Base-by-base conservation (phyloP, 2,797 vertebrate species). In the Muscicapa comitata region DNA sequence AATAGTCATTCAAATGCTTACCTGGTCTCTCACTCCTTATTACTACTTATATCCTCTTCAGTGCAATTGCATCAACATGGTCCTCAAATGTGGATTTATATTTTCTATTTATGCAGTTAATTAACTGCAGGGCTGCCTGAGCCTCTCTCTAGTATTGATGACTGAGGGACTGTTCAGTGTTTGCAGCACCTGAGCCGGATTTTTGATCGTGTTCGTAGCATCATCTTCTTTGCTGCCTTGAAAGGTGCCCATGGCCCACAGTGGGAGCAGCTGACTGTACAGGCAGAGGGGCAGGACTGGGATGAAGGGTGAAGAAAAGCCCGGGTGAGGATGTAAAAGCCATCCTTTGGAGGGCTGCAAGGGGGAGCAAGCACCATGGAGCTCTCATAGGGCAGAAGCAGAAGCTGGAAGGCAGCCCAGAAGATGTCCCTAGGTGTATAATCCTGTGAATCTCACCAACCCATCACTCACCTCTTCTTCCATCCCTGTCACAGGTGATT, bases 141-240 rank as follows among this genome's bases (percentile, higher is more conserved):
- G 40, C 10, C 55, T n/a, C 8, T 38, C 65, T 67, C 79, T 66
- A 42, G 14, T 10, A 3, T 6, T 83, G 38, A 74, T 47, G 61
- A 40, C 50, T 42, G 58, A 17, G 37, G 37, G 53, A 47, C 25
- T 40, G 13, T n/a, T 86, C 38, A 75, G 42, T 0, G 21, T 66
- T 88, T 45, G 25, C 54, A 83, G 47, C 40, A 47, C 19, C 33
- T 43, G 31, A 71, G n/a, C 9, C 3, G 2, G 45, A 29, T 20
- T 81, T 67, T 77, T 58, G 15, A 59, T 33, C 1, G 0, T n/a
- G 14, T 17, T 75, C 2, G 0, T 58, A 33, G 19, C 0, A 0
- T 31, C 21, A 23, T 45, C 45, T 23, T 23, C 21, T 45, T 45
- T 23, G 11, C 45, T 45, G 45, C 45, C 45, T 45, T 45, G 45